These are phyloP conservation scores for Chlamydotis undulata DNA, from an alignment of 2,113 vertebrate species.

Conservation along the genomic window DNA sequence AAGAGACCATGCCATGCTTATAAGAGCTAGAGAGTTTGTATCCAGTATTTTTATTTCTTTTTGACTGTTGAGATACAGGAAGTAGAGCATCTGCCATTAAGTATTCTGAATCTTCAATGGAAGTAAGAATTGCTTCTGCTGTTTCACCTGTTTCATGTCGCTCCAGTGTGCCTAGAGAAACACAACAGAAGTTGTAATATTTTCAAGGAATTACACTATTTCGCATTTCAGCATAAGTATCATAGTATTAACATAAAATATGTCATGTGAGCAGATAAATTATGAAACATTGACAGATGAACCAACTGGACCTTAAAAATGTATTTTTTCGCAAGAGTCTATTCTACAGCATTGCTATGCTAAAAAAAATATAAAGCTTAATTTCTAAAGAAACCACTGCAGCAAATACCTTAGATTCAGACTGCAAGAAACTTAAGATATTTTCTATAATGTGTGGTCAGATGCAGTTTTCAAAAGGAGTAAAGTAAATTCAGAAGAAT, in stretches of 20 bases:
- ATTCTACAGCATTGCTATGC: background rate
- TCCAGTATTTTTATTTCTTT: constrained; percentile 24
- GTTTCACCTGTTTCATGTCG: constrained; percentile 78
- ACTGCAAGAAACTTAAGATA: background rate
- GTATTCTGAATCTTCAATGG: constrained; percentile 65
- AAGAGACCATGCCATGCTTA: constrained; percentile 18
- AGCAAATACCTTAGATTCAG: background rate
- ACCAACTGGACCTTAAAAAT: background rate
- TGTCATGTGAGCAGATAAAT: background rate
- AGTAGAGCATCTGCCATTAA: constrained; percentile 41
- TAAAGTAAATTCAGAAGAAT: background rate
- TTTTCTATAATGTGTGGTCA: background rate
- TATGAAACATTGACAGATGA: background rate
- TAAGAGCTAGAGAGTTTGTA: constrained; percentile 43
- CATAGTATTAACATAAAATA: accelerated
- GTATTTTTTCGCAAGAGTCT: background rate
- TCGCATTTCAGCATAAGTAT: background rate
- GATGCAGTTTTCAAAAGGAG: background rate
- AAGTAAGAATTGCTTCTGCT: constrained; percentile 74
- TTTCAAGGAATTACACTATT: background rate
- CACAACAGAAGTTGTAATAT: background rate
- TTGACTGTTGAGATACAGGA: constrained; percentile 34
- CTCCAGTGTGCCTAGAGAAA: constrained; percentile 76
- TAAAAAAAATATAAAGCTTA: background rate
- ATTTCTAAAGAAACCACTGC: background rate